Evolutionary conservation across 2,888 invertebrate species (phyloP), one percentile per base, ranked within the genome.

Genomic region (Drosophila formosana): DNA sequence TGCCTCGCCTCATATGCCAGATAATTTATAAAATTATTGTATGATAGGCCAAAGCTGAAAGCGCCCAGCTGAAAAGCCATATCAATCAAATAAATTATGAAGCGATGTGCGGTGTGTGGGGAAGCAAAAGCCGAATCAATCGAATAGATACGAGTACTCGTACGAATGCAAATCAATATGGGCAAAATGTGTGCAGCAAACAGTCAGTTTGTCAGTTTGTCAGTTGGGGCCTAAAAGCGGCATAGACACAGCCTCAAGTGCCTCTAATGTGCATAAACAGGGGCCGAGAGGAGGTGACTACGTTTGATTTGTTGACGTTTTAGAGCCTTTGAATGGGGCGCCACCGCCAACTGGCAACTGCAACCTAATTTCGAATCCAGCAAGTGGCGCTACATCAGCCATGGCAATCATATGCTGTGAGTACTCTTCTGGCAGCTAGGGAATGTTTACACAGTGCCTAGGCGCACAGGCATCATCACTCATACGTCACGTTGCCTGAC

Each of bases 401-500:
- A 80, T 78, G 72, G 78, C 80, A 82, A 78, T 86, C 89, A 86
- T 87, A 84, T 84, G 77, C 82, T 39, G 13, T 63, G 25, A 49
- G 65, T 66, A 71, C 61, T 34, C 58, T 18, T 18, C 18, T 18
- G 18, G 18, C 25, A 43, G 52, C 28, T 39, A 26, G 37, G 28
- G 7, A 26, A 51, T 75, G 79, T 77, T 77, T 76, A 76, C 70
- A 55, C 25, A 64, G 74, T 49, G 72, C 47, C 45, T 74, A 28
- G 65, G 57, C 73, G 61, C 72, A 82, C 72, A 82, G 66, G 77
- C 78, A 86, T 84, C 88, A 84, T 88, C 88, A 86, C 83, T 84
- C 83, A 84, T 88, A 84, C 83, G 83, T 88, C 88, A 88, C 80
- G 80, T 86, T 78, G 78, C 60, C 73, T 68, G 86, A 65, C 78